A percentile compares a stretch with the other conserved stretches of the same genome.
phyloP scores from a whole-genome alignment of 2,888 invertebrate species.

The Lasius platythorax region DNA sequence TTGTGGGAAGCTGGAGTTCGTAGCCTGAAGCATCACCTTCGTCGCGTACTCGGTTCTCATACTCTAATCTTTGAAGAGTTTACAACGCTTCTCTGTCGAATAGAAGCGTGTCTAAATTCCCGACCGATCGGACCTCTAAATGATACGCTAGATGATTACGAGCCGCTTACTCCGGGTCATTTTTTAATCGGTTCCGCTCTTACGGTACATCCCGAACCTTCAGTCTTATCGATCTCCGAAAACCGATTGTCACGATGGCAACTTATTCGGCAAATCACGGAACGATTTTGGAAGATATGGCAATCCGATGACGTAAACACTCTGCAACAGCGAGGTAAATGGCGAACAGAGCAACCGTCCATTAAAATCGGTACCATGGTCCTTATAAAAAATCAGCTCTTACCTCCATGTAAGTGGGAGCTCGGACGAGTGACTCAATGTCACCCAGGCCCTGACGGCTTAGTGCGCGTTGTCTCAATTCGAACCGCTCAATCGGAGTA shows the following conservation, averaged over 20 bases:
- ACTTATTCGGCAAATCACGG: not conserved
- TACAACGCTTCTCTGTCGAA: not conserved
- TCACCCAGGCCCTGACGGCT: too few relatives aligned
- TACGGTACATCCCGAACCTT: not conserved
- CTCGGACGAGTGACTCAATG: too few relatives aligned
- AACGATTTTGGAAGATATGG: conserved; percentile 35
- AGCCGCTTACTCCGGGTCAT: not conserved
- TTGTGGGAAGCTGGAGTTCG: not conserved
- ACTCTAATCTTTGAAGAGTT: not conserved
- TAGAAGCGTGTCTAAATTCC: not conserved
- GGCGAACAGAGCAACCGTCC: not conserved
- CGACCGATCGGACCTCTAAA: not conserved
- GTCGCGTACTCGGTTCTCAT: not conserved
- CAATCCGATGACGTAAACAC: conserved; percentile 5
- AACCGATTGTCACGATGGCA: conserved; percentile 28
- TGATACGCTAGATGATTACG: not conserved
- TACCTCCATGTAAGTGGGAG: not conserved
- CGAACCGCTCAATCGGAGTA: too few relatives aligned
- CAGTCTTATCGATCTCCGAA: not conserved
- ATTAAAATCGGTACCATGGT: not conserved
- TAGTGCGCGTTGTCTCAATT: too few relatives aligned
- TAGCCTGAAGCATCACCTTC: not conserved
- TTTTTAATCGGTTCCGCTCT: not conserved
- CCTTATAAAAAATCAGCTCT: not conserved
- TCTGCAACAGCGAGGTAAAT: conserved; percentile 16